Conservation (phyloP, 2,888 invertebrate species). For the Latrodectus hesperus region DNA sequence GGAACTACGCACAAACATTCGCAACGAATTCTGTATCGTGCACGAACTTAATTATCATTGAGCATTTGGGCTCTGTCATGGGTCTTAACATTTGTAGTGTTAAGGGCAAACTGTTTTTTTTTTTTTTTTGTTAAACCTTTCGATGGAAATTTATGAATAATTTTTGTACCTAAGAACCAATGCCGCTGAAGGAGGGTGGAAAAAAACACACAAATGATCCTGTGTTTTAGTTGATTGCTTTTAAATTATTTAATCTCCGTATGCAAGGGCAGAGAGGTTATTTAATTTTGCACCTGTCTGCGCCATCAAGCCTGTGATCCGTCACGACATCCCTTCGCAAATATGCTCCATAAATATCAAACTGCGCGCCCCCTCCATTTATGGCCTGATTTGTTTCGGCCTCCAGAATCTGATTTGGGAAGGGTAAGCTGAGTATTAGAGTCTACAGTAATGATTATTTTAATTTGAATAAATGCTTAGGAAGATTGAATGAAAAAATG, state of each 20-base stretch:
- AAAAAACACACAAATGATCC: slow-evolving; percentile 37
- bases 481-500: too few species aligned
- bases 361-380: neutral
- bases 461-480: too few species aligned
- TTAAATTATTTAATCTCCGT: slow-evolving; percentile 63
- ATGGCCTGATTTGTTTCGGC: neutral
- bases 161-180: neutral
- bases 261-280: slow-evolving; percentile 56
- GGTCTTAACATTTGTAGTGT: too few species aligned
- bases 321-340: slow-evolving; percentile 17
- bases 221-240: slow-evolving; percentile 67
- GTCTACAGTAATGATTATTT: too few species aligned
- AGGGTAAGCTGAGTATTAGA: too few species aligned
- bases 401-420: too few species aligned
- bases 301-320: slow-evolving; percentile 13
- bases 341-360: neutral
- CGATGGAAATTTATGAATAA: neutral
- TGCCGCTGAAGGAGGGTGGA: neutral
- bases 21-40: too few species aligned
- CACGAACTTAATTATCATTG: too few species aligned
- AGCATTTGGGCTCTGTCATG: too few species aligned
- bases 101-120: too few species aligned
- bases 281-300: slow-evolving; percentile 66
- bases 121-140: too few species aligned
- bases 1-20: too few species aligned